phyloP scores from a whole-genome alignment of 2,113 vertebrate species.

The Lates calcarifer region DNA sequence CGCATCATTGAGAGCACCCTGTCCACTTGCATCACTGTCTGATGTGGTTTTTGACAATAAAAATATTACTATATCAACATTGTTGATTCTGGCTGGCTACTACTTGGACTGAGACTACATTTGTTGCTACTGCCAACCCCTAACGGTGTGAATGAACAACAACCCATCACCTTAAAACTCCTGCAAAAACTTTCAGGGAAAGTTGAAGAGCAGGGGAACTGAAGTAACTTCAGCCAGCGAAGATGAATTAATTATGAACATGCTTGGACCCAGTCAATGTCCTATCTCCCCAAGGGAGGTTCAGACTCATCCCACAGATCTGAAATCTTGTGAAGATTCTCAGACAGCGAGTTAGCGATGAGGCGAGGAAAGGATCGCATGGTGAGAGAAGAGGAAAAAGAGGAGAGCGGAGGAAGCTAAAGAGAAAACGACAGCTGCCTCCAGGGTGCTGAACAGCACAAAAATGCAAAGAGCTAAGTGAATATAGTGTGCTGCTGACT shows the following conservation, averaged over 20 bases:
- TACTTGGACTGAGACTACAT: neutral
- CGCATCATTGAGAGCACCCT: neutral
- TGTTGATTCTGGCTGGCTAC: neutral
- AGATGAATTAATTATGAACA: conserved; percentile 63
- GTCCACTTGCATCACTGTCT: neutral
- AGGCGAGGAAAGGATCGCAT: conserved; percentile 21
- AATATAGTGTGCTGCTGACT: conserved; percentile 43
- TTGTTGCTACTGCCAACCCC: neutral
- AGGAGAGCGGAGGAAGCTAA: conserved; percentile 5
- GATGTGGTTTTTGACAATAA: too few species aligned
- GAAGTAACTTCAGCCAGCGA: conserved; percentile 17
- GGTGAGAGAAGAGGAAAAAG: conserved; percentile 14
- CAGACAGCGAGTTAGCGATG: conserved; percentile 32
- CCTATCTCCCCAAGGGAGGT: conserved; percentile 43
- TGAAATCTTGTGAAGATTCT: conserved; percentile 54
- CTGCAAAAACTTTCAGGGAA: conserved; percentile 11
- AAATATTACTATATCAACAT: neutral
- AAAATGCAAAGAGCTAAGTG: conserved; percentile 36
- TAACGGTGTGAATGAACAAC: conserved; percentile 9
- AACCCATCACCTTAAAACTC: conserved; percentile 11
- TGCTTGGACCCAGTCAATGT: conserved; percentile 52
- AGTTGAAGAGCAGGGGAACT: conserved; percentile 25
- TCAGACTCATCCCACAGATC: conserved; percentile 54
- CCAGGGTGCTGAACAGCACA: conserved; percentile 44
- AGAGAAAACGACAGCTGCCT: conserved; percentile 41